Evolutionary conservation across 2,113 vertebrate genomes (phyloP).

Genomic region (Engraulis encrasicolus): DNA sequence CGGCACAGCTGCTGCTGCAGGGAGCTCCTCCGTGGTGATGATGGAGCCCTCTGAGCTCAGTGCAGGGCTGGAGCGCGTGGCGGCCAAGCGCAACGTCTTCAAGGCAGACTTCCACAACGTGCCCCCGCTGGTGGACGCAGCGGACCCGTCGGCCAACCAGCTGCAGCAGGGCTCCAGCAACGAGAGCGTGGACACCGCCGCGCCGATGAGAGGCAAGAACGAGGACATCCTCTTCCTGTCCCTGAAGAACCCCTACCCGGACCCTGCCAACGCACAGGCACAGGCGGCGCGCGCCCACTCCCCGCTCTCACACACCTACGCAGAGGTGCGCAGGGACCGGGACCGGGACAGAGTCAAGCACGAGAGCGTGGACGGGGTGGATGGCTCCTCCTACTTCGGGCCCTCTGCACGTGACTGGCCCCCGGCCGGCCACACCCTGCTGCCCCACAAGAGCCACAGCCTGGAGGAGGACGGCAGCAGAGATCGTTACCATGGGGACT

Average conservation of each 20-base stretch:
- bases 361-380: slow-evolving; percentile 91
- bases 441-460: slow-evolving; percentile 93
- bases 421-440: slow-evolving; percentile 75
- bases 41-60: slow-evolving; percentile 44
- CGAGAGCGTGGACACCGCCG: slow-evolving; percentile 62
- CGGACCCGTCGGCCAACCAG: slow-evolving; percentile 11
- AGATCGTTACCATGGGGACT: neutral
- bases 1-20: slow-evolving; percentile 5
- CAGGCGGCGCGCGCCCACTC: neutral
- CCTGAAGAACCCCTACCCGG: slow-evolving; percentile 87
- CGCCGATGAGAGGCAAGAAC: slow-evolving; percentile 48
- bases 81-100: slow-evolving; percentile 86
- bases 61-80: slow-evolving; percentile 66
- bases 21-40: slow-evolving; percentile 25
- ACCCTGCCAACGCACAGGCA: slow-evolving; percentile 69
- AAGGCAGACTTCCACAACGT: slow-evolving; percentile 92
- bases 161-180: slow-evolving; percentile 69
- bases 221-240: slow-evolving; percentile 85
- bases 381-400: slow-evolving; percentile 94
- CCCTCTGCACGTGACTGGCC: slow-evolving; percentile 72
- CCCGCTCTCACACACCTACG: slow-evolving; percentile 64
- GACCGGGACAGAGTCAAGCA: too few species aligned
- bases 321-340: slow-evolving; percentile 49
- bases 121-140: slow-evolving; percentile 79
- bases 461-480: slow-evolving; percentile 77